These are phyloP conservation scores for Corynorhinus townsendii DNA, from an alignment of 2,113 vertebrate genomes.

Conservation along the genomic window DNA sequence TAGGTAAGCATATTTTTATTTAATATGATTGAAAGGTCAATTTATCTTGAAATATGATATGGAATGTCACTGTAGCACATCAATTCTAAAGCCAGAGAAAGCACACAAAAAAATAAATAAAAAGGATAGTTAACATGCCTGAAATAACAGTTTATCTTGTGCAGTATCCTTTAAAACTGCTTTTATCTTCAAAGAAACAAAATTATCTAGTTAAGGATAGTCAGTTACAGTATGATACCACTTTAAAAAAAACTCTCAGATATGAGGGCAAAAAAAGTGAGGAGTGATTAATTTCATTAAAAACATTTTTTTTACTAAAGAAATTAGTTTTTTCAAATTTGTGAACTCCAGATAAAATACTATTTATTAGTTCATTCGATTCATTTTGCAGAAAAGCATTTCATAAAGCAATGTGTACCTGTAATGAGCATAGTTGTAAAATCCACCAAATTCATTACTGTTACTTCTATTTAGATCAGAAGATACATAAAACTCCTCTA, in stretches of 20 bases:
- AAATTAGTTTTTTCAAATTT: not conserved
- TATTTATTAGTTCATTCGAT: not conserved
- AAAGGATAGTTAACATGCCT: not conserved
- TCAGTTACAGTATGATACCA: not conserved
- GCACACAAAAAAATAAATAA: not conserved
- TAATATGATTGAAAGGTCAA: conserved; percentile 14
- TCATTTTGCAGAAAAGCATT: not conserved
- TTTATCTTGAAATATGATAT: conserved; percentile 12
- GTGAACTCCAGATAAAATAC: conserved; percentile 18
- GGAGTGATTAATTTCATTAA: not conserved
- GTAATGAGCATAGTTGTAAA: not conserved
- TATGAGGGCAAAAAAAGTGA: not conserved
- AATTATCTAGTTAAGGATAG: not conserved
- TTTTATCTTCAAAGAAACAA: conserved; percentile 13
- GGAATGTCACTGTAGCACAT: not conserved
- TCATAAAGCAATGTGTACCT: not conserved
- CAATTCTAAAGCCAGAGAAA: conserved; percentile 34
- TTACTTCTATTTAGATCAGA: not conserved
- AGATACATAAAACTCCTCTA: not conserved
- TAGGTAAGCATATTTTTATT: conserved; percentile 84
- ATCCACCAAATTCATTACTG: not conserved
- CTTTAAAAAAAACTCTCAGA: not conserved
- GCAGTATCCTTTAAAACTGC: not conserved
- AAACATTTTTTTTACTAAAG: not conserved
- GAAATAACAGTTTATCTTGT: not conserved